Evolutionary conservation across 2,113 vertebrate genomes (phyloP).

Genomic region (Centrocercus urophasianus): DNA sequence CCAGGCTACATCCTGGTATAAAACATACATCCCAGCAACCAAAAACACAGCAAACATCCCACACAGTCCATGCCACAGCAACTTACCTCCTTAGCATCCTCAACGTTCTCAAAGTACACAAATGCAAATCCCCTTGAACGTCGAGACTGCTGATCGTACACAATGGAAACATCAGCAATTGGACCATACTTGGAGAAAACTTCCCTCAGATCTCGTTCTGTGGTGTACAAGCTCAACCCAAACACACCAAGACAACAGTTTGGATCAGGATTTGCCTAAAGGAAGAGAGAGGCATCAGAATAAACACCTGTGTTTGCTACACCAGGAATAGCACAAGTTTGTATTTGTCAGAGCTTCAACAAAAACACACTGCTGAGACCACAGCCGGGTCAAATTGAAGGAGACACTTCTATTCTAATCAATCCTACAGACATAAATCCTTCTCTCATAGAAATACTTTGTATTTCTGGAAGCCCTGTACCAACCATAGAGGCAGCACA

Average conservation of each 20-base stretch:
- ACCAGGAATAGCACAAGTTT: not conserved
- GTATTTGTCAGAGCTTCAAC: not conserved
- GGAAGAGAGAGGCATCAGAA: not conserved
- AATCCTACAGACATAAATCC: not conserved
- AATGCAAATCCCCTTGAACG: constrained; percentile 95
- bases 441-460: not conserved
- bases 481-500: not conserved
- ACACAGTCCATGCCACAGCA: not conserved
- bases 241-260: constrained; percentile 96
- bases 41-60: not conserved
- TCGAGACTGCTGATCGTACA: constrained; percentile 95
- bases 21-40: not conserved
- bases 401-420: not conserved
- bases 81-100: constrained; percentile 92
- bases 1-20: not conserved
- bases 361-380: not conserved
- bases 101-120: constrained; percentile 94
- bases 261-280: constrained; percentile 94
- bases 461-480: not conserved
- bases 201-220: constrained; percentile 93
- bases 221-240: constrained; percentile 95
- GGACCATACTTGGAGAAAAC: constrained; percentile 97
- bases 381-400: not conserved
- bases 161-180: constrained; percentile 90
- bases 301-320: not conserved